phyloP scores from a whole-genome alignment of 2,888 invertebrate species.

The Microctonus hyperodae region DNA sequence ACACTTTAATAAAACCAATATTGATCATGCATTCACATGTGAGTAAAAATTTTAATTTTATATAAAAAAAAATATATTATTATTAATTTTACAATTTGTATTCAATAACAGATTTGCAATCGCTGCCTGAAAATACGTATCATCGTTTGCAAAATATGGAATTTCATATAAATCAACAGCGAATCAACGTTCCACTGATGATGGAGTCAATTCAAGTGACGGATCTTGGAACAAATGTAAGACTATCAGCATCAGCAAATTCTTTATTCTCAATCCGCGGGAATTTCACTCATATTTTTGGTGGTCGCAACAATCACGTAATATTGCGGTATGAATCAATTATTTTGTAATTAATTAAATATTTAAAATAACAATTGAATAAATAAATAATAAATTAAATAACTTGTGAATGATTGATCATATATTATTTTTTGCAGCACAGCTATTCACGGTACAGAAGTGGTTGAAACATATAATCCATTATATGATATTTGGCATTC shows the following conservation, averaged over 20 bases:
- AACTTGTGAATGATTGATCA: not conserved
- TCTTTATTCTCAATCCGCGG: constrained; percentile 73
- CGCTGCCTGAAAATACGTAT: constrained; percentile 52
- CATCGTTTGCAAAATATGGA: constrained; percentile 58
- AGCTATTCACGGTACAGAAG: constrained; percentile 65
- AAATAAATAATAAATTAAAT: no score
- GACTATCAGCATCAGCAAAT: constrained; percentile 66
- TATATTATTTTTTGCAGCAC: constrained; percentile 57
- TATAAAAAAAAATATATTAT: not conserved
- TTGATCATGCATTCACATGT: constrained; percentile 71
- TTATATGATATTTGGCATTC: constrained; percentile 71
- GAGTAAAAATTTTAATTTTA: constrained; percentile 52
- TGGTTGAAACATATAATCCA: constrained; percentile 69
- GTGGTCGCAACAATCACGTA: constrained; percentile 66
- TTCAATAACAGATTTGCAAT: constrained; percentile 46
- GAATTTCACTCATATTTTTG: constrained; percentile 70
- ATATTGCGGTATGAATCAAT: constrained; percentile 65
- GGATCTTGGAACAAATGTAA: constrained; percentile 70
- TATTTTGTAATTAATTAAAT: not conserved
- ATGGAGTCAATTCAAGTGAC: constrained; percentile 67
- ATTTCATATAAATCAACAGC: constrained; percentile 65
- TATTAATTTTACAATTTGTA: not conserved
- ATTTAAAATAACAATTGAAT: no score
- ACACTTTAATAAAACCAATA: constrained; percentile 72
- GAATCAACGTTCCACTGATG: constrained; percentile 67